phyloP scores from a whole-genome alignment of 1,140 invertebrate species.

The Drosophila truncata region DNA sequence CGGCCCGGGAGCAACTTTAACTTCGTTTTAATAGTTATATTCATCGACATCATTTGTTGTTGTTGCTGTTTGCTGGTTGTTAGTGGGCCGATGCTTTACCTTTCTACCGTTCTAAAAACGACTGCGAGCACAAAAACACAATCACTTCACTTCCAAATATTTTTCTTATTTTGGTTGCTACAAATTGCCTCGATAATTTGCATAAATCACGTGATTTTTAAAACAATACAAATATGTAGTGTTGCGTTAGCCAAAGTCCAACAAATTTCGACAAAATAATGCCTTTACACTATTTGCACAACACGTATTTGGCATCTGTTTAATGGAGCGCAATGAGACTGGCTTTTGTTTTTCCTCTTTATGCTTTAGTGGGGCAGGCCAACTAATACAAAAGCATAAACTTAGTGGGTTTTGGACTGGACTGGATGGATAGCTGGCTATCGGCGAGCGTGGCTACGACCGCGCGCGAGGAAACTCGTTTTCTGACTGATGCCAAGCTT shows the following conservation, averaged over 20 bases:
- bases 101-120: conserved; percentile 67
- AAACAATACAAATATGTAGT: conserved; percentile 18
- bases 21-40: conserved; percentile 51
- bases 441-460: conserved; percentile 42
- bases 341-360: conserved; percentile 3
- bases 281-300: conserved; percentile 41
- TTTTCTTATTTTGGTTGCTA: conserved; percentile 4
- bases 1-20: conserved; percentile 40
- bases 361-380: conserved; percentile 28
- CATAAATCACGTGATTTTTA: conserved; percentile 24
- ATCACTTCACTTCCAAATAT: conserved; percentile 47
- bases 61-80: conserved; percentile 45
- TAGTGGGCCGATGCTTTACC: conserved; percentile 27
- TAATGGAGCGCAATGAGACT: conserved; percentile 47
- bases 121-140: conserved; percentile 47
- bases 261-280: conserved; percentile 27
- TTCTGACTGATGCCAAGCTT: conserved; percentile 63
- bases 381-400: conserved; percentile 25
- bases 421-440: not conserved
- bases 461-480: conserved; percentile 70
- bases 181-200: conserved; percentile 30
- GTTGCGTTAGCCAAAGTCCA: conserved; percentile 19
- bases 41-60: conserved; percentile 35
- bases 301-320: conserved; percentile 34
- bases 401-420: conserved; percentile 1